Conservation (phyloP, 2,888 invertebrate genomes). For the Lucinisca nassula region DNA sequence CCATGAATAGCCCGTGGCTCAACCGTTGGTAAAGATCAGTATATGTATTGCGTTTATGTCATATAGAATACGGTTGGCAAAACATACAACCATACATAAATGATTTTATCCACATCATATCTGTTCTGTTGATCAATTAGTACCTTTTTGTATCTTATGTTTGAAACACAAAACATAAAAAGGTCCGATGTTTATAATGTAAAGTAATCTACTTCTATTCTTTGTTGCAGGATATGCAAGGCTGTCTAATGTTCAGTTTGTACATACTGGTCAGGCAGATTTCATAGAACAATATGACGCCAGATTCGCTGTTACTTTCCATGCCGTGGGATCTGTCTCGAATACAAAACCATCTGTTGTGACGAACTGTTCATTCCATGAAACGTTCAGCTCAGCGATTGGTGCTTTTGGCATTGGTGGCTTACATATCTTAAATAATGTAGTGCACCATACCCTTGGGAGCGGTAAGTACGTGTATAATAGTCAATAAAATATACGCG, state of each 20-base stretch:
- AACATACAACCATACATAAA: no score
- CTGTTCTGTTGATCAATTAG: no score
- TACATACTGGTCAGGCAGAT: slow-evolving; percentile 83
- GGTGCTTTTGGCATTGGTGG: slow-evolving; percentile 79
- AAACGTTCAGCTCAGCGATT: slow-evolving; percentile 81
- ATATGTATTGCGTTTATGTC: no score
- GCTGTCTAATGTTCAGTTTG: slow-evolving; percentile 83
- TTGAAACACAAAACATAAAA: no score
- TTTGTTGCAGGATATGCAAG: slow-evolving; percentile 81
- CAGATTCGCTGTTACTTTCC: slow-evolving; percentile 79
- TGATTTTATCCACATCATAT: no score
- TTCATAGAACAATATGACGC: slow-evolving; percentile 80
- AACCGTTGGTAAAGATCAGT: no score
- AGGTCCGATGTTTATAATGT: no score
- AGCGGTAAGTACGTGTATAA: slow-evolving; percentile 71
- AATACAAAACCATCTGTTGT: slow-evolving; percentile 78
- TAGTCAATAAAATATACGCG: no score
- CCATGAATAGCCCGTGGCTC: no score
- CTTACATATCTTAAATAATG: slow-evolving; percentile 80
- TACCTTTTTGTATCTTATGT: no score
- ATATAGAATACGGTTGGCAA: no score
- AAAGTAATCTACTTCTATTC: no score
- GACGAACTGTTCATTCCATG: slow-evolving; percentile 78
- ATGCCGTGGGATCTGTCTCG: slow-evolving; percentile 74
- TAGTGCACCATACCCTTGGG: slow-evolving; percentile 81